Percentiles rank a stretch among this genome's conserved stretches.
phyloP scores from a whole-genome alignment of 2,797 vertebrate genomes.

The Scarus forsteni region DNA sequence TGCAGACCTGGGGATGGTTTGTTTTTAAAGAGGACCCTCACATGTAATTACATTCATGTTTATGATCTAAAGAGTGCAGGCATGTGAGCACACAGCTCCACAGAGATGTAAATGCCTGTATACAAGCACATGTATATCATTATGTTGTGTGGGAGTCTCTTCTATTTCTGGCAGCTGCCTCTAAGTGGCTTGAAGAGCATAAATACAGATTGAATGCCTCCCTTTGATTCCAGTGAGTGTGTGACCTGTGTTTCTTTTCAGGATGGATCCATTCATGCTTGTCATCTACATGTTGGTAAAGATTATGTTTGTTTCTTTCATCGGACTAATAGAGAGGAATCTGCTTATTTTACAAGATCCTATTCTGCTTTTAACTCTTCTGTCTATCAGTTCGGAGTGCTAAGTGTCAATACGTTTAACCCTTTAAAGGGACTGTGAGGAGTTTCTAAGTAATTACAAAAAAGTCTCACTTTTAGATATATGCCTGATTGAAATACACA shows the following conservation, averaged over 20 bases:
- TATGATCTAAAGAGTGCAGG: background rate
- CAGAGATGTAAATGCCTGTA: constrained; percentile 30
- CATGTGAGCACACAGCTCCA: background rate
- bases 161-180: constrained; percentile 64
- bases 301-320: background rate
- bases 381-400: too few species aligned
- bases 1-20: background rate
- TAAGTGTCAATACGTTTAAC: too few species aligned
- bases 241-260: constrained; percentile 13
- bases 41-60: background rate
- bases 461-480: too few species aligned
- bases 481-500: too few species aligned
- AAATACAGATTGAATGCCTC: constrained; percentile 55
- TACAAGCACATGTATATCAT: constrained; percentile 32
- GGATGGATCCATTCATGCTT: constrained; percentile 26
- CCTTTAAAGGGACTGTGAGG: too few species aligned
- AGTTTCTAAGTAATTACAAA: too few species aligned
- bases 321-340: background rate
- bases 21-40: background rate
- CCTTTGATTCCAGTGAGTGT: constrained; percentile 25
- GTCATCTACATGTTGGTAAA: background rate
- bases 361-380: background rate
- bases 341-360: background rate
- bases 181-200: constrained; percentile 53
- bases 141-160: constrained; percentile 62